Percentiles rank a stretch among this genome's conserved stretches.
Evolutionary conservation across 1,140 invertebrate species (phyloP).

Genomic region (Tachypleus tridentatus): DNA sequence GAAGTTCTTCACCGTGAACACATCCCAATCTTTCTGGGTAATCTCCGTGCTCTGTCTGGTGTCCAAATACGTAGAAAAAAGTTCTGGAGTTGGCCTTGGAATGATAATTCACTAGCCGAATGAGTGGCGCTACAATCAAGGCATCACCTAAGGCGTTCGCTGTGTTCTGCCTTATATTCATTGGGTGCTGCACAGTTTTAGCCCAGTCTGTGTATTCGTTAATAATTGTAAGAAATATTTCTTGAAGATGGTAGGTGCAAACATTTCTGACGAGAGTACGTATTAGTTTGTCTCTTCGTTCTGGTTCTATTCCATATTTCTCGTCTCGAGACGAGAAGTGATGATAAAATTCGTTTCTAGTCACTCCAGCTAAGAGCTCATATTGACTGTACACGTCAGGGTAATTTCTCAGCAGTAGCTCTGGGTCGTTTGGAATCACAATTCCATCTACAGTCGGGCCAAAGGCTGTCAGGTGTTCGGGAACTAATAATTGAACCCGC

Average conservation of each 20-base stretch:
- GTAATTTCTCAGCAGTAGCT: constrained; percentile 21
- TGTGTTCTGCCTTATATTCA: constrained; percentile 83
- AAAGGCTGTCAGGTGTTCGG: constrained; percentile 70
- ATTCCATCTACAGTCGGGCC: constrained; percentile 73
- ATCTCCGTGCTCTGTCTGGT: constrained; percentile 82
- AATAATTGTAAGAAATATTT: constrained; percentile 92
- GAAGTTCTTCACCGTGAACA: constrained; percentile 76
- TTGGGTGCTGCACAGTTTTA: constrained; percentile 77
- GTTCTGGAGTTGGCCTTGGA: constrained; percentile 45
- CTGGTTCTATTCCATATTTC: constrained; percentile 80
- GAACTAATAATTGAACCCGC: constrained; percentile 56
- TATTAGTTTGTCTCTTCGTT: constrained; percentile 76
- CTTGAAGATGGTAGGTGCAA: constrained; percentile 35
- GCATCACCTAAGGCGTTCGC: constrained; percentile 87
- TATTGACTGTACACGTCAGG: constrained; percentile 43
- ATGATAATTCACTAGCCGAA: constrained; percentile 82
- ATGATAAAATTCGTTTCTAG: constrained; percentile 33
- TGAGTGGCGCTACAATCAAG: constrained; percentile 78
- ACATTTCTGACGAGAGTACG: constrained; percentile 72
- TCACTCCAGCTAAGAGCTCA: constrained; percentile 70
- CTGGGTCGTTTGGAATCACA: constrained; percentile 33
- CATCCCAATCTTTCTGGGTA: constrained; percentile 61
- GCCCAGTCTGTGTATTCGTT: constrained; percentile 99
- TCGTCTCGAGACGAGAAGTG: constrained; percentile 79
- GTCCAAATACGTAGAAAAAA: constrained; percentile 88